Percentiles rank a stretch among this genome's conserved stretches.
phyloP scores from a whole-genome alignment of 92 coral and sea anemone species.

The Siderastrea siderea region DNA sequence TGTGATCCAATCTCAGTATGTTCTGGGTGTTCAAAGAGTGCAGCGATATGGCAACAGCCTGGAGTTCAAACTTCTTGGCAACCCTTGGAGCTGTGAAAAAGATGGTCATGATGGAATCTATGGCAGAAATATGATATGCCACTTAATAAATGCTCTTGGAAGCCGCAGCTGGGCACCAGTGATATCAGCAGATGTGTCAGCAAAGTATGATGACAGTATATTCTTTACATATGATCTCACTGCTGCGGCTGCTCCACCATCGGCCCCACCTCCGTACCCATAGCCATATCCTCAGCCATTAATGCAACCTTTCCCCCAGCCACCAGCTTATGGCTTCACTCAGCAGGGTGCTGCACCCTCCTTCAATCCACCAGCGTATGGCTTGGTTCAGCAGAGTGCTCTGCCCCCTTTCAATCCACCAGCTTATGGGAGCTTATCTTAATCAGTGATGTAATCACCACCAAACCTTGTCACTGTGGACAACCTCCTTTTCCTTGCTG shows the following conservation, averaged over 20 bases:
- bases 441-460: neutral
- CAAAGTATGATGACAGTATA: conserved; percentile 66
- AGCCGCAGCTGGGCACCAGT: conserved; percentile 29
- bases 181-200: conserved; percentile 64
- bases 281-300: conserved; percentile 9
- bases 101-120: conserved; percentile 54
- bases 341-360: neutral
- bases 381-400: neutral
- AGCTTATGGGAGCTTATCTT: conserved; percentile 6
- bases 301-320: neutral
- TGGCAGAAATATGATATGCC: conserved; percentile 45
- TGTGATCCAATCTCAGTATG: conserved; percentile 27
- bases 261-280: conserved; percentile 17
- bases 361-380: neutral
- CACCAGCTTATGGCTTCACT: conserved; percentile 21
- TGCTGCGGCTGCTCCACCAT: conserved; percentile 1
- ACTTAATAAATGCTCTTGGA: conserved; percentile 47
- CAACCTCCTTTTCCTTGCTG: too few species aligned
- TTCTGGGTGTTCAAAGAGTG: conserved; percentile 30
- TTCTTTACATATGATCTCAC: conserved; percentile 53
- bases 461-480: neutral
- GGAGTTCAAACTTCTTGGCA: conserved; percentile 44
- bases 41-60: conserved; percentile 48
- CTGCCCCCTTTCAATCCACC: neutral
- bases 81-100: conserved; percentile 44